phyloP scores from a whole-genome alignment of 2,113 vertebrate species.

The Oxyruncus cristatus region DNA sequence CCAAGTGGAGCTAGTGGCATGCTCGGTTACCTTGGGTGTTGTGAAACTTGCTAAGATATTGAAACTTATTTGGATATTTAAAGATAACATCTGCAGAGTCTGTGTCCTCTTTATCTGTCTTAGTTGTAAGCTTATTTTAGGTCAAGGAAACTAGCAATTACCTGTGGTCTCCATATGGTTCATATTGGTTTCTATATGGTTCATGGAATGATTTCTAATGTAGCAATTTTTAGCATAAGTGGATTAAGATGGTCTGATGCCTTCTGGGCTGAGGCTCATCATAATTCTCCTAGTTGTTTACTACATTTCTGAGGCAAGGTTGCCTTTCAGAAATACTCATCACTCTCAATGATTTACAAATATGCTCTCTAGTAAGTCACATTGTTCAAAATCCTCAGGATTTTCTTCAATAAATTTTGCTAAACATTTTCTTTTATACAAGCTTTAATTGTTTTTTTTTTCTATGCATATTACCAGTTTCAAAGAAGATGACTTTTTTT shows the following conservation, averaged over 20 bases:
- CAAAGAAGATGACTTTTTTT: neutral
- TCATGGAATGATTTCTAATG: neutral
- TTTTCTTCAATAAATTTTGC: neutral
- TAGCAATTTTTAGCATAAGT: neutral
- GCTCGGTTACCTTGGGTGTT: neutral
- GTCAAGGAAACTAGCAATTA: neutral
- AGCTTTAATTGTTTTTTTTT: neutral
- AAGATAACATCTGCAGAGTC: neutral
- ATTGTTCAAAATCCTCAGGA: neutral
- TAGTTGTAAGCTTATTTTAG: neutral
- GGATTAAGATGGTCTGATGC: neutral
- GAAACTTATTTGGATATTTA: neutral
- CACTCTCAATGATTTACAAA: neutral
- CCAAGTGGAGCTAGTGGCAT: neutral
- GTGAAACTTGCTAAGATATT: neutral
- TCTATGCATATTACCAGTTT: neutral
- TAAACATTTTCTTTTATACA: neutral
- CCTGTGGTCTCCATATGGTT: neutral
- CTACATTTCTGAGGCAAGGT: neutral
- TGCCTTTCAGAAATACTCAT: neutral
- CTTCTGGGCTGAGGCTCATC: neutral
- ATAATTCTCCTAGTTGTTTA: neutral
- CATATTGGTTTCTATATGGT: neutral
- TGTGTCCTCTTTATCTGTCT: neutral
- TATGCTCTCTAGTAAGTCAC: neutral